Evolutionary conservation across 2,113 vertebrate genomes (phyloP), one percentile per base, ranked within the genome.

Genomic region (Ceuthmochares aereus): DNA sequence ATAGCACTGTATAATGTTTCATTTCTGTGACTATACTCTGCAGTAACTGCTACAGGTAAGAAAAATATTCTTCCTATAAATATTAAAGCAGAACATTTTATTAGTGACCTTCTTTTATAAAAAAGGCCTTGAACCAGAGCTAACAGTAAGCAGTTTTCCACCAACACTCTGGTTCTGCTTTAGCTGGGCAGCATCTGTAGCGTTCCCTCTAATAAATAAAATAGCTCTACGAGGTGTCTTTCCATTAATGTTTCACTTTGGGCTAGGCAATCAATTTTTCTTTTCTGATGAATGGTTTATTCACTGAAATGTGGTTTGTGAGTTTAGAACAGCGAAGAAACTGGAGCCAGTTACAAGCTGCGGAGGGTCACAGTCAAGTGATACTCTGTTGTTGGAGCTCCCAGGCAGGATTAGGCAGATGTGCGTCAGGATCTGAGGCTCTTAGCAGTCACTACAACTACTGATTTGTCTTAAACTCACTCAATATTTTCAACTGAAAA

Each of bases 81-180:
- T 66, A 83, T 52, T 75, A 74, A 83, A 52, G 76, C 72, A 79
- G 84, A 86, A 84, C 49, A 29, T 96, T 81, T 94, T 91, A 75
- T 83, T 87, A 26, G 58, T 58, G 42, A 91, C 52, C 47, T 86
- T 79, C 52, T 87, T 79, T 87, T 76, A 60, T 42, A 47, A 86
- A 88, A 85, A 72, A 72, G 63, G 25, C 62, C 79, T 49, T 84
- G 84, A 83, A 86, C 27, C 58, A 70, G 84, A 93, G 54, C 72
- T 93, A 67, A 88, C 90, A 85, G 87, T 60, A 73, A 55, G 79
- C 75, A 66, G 36, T 66, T 93, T 89, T 95, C 81, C 72, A 67
- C 63, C 42, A 72, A 0, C 0, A 5, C 58, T 75, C 56, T 78
- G 49, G 59, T 74, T 11, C 7, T 58, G 47, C 72, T 70, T 66